These are phyloP conservation scores for Pygoscelis antarcticus DNA, from an alignment of 2,113 vertebrate genomes.

Conservation along the genomic window DNA sequence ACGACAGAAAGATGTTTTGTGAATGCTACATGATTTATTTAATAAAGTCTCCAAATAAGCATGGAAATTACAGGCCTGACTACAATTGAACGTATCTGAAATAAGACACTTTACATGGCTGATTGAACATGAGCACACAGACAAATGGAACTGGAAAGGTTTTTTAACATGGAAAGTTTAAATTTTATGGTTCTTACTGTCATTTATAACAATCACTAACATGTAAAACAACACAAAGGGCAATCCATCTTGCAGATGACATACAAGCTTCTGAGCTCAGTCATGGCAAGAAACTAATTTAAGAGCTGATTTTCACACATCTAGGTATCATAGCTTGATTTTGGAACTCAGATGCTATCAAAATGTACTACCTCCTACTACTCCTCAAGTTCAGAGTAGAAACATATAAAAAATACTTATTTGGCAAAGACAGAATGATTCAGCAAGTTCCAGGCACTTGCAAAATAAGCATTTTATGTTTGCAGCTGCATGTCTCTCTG, in stretches of 20 bases:
- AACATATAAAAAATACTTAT: slow-evolving; percentile 5
- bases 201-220: slow-evolving; percentile 38
- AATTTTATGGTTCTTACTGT: slow-evolving; percentile 2
- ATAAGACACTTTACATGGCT: slow-evolving; percentile 52
- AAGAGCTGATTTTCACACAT: background rate
- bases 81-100: slow-evolving; percentile 53
- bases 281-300: background rate
- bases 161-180: slow-evolving; percentile 46
- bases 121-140: slow-evolving; percentile 56
- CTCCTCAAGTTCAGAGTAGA: background rate
- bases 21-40: slow-evolving; percentile 39
- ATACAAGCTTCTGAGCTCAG: background rate
- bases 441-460: slow-evolving; percentile 48
- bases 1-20: slow-evolving; percentile 34
- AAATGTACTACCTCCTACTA: background rate
- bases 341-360: background rate
- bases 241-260: slow-evolving; percentile 14
- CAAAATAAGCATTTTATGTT: slow-evolving; percentile 52
- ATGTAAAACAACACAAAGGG: slow-evolving; percentile 41
- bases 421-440: slow-evolving; percentile 42
- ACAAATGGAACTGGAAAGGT: slow-evolving; percentile 48
- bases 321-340: background rate
- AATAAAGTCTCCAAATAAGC: slow-evolving; percentile 23
- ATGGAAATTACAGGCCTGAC: slow-evolving; percentile 29
- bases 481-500: slow-evolving; percentile 37